These are phyloP conservation scores for Ataeniobius toweri DNA, from an alignment of 2,797 vertebrate species.

Conservation along the genomic window DNA sequence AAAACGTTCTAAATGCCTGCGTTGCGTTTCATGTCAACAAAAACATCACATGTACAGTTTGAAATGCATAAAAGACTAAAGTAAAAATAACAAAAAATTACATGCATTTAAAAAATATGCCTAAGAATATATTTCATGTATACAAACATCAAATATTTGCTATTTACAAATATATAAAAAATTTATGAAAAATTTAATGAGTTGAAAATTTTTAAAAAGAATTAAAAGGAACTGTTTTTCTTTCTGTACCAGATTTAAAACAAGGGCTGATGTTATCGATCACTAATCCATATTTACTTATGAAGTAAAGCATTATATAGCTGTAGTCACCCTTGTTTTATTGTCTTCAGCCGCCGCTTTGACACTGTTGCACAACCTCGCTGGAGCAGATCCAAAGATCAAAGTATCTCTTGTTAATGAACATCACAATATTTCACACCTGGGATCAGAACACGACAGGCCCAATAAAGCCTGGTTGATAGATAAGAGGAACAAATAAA, in stretches of 20 bases:
- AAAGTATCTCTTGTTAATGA: conserved; percentile 51
- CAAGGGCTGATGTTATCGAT: conserved; percentile 10
- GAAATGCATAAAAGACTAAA: no score
- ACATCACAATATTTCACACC: conserved; percentile 41
- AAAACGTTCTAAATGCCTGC: no score
- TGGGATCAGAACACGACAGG: conserved; percentile 31
- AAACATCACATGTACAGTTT: no score
- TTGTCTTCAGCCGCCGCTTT: conserved; percentile 10
- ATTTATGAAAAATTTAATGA: no score
- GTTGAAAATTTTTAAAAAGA: no score
- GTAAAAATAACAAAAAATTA: no score
- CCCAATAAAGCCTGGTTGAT: conserved; percentile 13
- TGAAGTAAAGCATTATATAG: conserved; percentile 5
- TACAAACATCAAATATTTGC: no score
- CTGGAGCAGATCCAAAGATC: conserved; percentile 16
- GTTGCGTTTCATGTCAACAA: no score
- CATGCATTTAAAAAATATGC: no score
- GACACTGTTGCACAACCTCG: conserved; percentile 23
- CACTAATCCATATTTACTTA: conserved; percentile 3
- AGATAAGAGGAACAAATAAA: conserved; percentile 32
- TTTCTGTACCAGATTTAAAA: background rate
- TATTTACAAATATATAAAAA: no score
- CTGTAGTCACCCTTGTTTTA: background rate
- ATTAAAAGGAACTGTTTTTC: background rate
- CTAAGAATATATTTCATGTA: no score